Conservation (phyloP, 2,113 vertebrate genomes). For the Nycticebus coucang region DNA sequence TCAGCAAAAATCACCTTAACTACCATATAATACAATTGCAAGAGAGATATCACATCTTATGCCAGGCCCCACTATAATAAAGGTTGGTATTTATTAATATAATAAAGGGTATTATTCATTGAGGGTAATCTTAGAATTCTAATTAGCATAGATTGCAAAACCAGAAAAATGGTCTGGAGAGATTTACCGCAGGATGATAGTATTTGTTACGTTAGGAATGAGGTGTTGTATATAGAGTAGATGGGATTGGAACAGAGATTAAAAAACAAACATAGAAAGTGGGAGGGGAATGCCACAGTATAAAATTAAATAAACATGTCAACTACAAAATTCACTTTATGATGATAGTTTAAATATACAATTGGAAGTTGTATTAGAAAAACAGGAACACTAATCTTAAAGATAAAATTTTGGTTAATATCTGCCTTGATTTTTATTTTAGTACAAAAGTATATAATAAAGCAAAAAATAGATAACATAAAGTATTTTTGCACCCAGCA, state of each 20-base stretch:
- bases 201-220: background rate
- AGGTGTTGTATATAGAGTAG: background rate
- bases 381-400: background rate
- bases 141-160: background rate
- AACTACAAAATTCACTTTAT: background rate
- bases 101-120: background rate
- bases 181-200: background rate
- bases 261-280: background rate
- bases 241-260: background rate
- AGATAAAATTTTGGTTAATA: background rate
- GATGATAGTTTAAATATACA: background rate
- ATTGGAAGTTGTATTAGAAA: background rate
- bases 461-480: background rate
- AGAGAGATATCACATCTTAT: background rate
- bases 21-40: background rate
- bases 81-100: background rate
- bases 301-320: background rate
- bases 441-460: background rate
- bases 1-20: constrained; percentile 37
- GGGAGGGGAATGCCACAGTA: background rate
- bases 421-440: constrained; percentile 33
- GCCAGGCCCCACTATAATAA: background rate
- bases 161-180: background rate
- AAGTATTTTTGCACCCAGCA: background rate
- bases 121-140: background rate